phyloP scores from a whole-genome alignment of 2,797 vertebrate species.

The Karalla daura region DNA sequence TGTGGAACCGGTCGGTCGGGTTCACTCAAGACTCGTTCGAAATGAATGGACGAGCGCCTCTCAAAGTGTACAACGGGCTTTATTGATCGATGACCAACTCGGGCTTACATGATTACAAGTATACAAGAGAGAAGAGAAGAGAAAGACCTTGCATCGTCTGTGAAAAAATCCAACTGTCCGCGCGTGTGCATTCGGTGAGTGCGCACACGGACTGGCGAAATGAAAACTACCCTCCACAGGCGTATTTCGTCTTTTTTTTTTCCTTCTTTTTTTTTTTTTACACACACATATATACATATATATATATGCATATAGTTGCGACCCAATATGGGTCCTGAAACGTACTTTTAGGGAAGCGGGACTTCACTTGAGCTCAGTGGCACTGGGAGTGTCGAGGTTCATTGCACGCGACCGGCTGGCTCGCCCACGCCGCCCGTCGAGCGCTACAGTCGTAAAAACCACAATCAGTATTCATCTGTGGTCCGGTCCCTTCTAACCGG shows the following conservation, averaged over 20 bases:
- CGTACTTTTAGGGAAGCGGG: too few relatives aligned
- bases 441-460: slow-evolving; percentile 28
- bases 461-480: slow-evolving; percentile 41
- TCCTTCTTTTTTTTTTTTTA: too few relatives aligned
- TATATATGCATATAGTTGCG: too few relatives aligned
- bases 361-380: slow-evolving; percentile 1
- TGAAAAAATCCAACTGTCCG: slow-evolving; percentile 33
- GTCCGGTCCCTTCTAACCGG: slow-evolving; percentile 16
- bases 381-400: slow-evolving; percentile 13
- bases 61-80: slow-evolving; percentile 80
- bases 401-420: slow-evolving; percentile 6
- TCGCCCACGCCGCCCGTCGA: background rate
- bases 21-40: too few relatives aligned
- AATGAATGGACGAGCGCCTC: slow-evolving; percentile 15
- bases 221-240: slow-evolving; percentile 13
- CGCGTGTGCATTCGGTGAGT: background rate
- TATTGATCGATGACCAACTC: slow-evolving; percentile 80
- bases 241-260: background rate
- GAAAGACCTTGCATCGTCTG: slow-evolving; percentile 27
- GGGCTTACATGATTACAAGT: slow-evolving; percentile 78
- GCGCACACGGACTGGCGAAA: slow-evolving; percentile 2
- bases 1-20: too few relatives aligned
- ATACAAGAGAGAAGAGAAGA: slow-evolving; percentile 72
- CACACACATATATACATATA: too few relatives aligned
- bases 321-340: slow-evolving; percentile 74